Evolutionary conservation across 2,888 invertebrate genomes (phyloP).

Genomic region (Brachyopa scutellaris): DNA sequence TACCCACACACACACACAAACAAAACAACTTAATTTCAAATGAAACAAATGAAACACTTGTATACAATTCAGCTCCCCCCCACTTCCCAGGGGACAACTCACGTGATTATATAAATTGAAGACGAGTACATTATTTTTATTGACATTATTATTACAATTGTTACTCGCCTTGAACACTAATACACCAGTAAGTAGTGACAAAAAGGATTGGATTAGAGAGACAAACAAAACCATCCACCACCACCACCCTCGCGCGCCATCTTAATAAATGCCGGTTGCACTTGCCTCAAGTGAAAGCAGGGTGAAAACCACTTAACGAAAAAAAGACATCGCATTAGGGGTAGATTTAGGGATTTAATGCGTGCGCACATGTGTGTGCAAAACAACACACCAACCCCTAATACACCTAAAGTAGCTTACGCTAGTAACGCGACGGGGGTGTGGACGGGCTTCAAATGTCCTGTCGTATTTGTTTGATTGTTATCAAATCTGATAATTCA

Average conservation of each 20-base stretch:
- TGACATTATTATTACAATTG: slow-evolving; percentile 57
- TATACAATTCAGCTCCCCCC: slow-evolving; percentile 26
- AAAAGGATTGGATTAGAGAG: no score
- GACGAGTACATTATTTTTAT: slow-evolving; percentile 54
- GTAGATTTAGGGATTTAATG: slow-evolving; percentile 58
- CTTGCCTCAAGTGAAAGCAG: slow-evolving; percentile 25
- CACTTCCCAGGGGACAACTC: slow-evolving; percentile 22
- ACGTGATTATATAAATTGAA: slow-evolving; percentile 33
- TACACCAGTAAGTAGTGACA: neutral
- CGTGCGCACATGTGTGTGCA: slow-evolving; percentile 35
- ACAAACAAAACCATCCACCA: no score
- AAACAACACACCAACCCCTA: neutral
- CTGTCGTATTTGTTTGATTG: slow-evolving; percentile 30
- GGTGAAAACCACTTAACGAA: slow-evolving; percentile 66
- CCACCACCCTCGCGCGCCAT: slow-evolving; percentile 15
- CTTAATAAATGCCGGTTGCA: slow-evolving; percentile 25
- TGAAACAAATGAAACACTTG: slow-evolving; percentile 59
- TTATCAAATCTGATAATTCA: slow-evolving; percentile 47
- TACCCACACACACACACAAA: neutral
- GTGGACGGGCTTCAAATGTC: no score
- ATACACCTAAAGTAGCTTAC: no score
- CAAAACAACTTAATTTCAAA: slow-evolving; percentile 36
- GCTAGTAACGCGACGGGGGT: no score
- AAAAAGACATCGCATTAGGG: slow-evolving; percentile 59
- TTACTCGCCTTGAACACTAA: slow-evolving; percentile 9